These are phyloP conservation scores for Nomada flava DNA, from an alignment of 2,888 invertebrate species.

Conservation along the genomic window DNA sequence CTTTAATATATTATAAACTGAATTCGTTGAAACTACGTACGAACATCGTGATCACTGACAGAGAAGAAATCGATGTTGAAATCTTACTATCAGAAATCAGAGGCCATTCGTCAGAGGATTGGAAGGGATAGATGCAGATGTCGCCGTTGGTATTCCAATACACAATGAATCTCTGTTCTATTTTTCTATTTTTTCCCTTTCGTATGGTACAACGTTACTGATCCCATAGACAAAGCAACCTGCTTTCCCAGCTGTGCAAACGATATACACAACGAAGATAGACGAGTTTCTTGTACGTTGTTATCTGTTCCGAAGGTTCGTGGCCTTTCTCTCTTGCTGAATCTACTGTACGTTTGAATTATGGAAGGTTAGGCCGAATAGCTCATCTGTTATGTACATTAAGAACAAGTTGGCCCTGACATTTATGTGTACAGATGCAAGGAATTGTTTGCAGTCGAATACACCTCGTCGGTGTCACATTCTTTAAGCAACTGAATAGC, in stretches of 20 bases:
- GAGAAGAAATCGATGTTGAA: constrained; percentile 17
- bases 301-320: not conserved
- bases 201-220: not conserved
- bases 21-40: not conserved
- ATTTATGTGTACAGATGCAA: not conserved
- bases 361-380: not conserved
- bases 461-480: no score
- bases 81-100: constrained; percentile 5
- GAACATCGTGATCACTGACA: not conserved
- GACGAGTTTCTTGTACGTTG: not conserved
- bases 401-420: not conserved
- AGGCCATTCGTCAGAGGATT: not conserved
- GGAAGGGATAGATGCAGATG: not conserved
- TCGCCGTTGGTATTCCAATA: constrained; percentile 6
- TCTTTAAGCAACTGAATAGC: no score
- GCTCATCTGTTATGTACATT: not conserved
- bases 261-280: constrained; percentile 22
- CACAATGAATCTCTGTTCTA: not conserved
- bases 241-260: constrained; percentile 40
- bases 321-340: no score
- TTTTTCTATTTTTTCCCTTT: not conserved
- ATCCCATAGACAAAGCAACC: constrained; percentile 13
- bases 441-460: no score
- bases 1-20: not conserved
- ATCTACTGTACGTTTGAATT: no score